Conservation (phyloP, 2,797 vertebrate species). For the Dipus sagitta region DNA sequence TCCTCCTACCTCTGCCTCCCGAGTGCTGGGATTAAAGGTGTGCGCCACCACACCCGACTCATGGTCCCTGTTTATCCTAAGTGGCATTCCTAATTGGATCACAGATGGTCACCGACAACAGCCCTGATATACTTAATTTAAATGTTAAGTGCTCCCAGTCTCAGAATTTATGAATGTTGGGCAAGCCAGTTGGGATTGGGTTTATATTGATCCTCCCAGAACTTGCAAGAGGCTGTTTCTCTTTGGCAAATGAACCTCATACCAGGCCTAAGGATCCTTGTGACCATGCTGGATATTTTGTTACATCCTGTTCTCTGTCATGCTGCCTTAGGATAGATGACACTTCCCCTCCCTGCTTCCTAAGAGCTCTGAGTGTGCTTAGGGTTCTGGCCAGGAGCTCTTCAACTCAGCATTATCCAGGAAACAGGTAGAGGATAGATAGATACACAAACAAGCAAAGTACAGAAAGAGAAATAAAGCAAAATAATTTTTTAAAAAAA, state of each 20-base stretch:
- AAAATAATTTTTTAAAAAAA: too few species aligned
- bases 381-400: too few species aligned
- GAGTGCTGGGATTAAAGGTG: too few species aligned
- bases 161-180: constrained; percentile 46
- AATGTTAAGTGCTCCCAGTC: constrained; percentile 12
- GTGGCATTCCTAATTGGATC: background rate
- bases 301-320: constrained; percentile 68
- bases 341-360: background rate
- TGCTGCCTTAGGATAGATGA: constrained; percentile 71
- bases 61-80: background rate
- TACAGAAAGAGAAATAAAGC: too few species aligned
- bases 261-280: constrained; percentile 21
- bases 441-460: too few species aligned
- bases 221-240: constrained; percentile 18
- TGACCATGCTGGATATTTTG: constrained; percentile 64
- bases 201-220: constrained; percentile 37
- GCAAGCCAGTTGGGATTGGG: background rate
- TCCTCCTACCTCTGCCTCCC: too few species aligned
- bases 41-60: too few species aligned
- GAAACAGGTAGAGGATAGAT: too few species aligned
- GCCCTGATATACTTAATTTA: background rate
- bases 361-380: too few species aligned
- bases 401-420: too few species aligned
- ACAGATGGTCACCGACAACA: background rate
- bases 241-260: constrained; percentile 35